A percentile compares a stretch with the other conserved stretches of the same genome.
phyloP scores from a whole-genome alignment of 2,797 vertebrate genomes.

The Fistularia tabacaria region DNA sequence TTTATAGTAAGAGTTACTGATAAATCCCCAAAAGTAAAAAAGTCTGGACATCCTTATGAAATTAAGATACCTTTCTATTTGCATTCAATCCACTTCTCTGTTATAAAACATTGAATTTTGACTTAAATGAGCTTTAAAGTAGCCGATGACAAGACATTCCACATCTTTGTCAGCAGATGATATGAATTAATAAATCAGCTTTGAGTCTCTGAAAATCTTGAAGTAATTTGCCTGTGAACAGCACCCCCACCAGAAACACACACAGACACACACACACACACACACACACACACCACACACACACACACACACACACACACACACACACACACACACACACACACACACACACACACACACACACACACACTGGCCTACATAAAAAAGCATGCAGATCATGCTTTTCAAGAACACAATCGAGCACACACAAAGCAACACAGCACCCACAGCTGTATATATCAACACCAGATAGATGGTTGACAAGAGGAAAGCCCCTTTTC shows the following conservation, averaged over 20 bases:
- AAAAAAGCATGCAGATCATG: slow-evolving; percentile 5
- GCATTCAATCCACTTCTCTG: no score
- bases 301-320: no score
- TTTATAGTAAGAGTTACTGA: no score
- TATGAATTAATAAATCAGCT: slow-evolving; percentile 20
- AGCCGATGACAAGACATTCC: slow-evolving; percentile 42
- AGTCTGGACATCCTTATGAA: no score
- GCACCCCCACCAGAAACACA: background rate
- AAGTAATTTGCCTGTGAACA: slow-evolving; percentile 11
- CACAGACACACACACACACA: no score
- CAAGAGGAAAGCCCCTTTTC: slow-evolving; percentile 37
- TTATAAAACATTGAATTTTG: slow-evolving; percentile 14
- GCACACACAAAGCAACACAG: slow-evolving; percentile 1
- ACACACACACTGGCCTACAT: slow-evolving; percentile 9
- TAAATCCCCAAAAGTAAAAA: no score
- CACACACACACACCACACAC: no score
- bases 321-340: no score
- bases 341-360: no score
- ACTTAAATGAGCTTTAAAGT: slow-evolving; percentile 27
- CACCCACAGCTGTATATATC: slow-evolving; percentile 54
- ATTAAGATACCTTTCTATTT: no score
- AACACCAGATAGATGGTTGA: slow-evolving; percentile 33
- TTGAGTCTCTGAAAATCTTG: slow-evolving; percentile 8
- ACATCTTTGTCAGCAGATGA: slow-evolving; percentile 24
- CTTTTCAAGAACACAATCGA: background rate